These are phyloP conservation scores for Clarias macrocephalus DNA, from an alignment of 2,113 vertebrate genomes.

Conservation along the genomic window DNA sequence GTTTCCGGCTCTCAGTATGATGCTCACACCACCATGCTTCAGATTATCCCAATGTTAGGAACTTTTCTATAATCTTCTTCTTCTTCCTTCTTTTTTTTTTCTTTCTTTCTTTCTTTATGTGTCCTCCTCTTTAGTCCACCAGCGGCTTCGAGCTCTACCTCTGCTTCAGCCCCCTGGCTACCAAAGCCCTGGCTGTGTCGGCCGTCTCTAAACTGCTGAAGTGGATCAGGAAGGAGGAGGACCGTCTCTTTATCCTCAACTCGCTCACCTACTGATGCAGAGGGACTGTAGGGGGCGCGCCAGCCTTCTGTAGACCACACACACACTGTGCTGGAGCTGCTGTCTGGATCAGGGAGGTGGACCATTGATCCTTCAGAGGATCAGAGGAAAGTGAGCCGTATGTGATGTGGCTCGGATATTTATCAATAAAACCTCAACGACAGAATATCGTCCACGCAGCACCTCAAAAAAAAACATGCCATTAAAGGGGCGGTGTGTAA, in stretches of 20 bases:
- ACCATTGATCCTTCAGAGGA: background rate
- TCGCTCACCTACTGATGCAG: constrained; percentile 84
- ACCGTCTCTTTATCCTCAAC: constrained; percentile 93
- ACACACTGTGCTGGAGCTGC: background rate
- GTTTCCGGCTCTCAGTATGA: background rate
- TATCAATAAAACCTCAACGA: background rate
- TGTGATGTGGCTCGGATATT: background rate
- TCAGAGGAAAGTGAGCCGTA: background rate
- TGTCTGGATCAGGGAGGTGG: too few species aligned
- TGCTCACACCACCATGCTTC: background rate
- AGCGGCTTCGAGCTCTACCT: constrained; percentile 95
- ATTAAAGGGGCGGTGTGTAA: background rate
- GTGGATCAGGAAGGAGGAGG: constrained; percentile 98
- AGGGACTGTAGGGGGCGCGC: background rate
- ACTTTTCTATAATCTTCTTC: too few species aligned
- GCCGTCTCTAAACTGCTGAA: constrained; percentile 93
- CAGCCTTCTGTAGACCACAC: background rate
- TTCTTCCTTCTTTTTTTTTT: background rate
- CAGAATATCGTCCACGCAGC: background rate
- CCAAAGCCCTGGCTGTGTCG: constrained; percentile 81
- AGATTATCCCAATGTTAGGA: too few species aligned
- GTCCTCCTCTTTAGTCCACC: constrained; percentile 78
- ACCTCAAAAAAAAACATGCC: background rate
- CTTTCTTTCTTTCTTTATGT: too few species aligned
- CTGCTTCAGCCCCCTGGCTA: constrained; percentile 94